Base-by-base conservation (phyloP, 1,140 invertebrate species). In the Tribolium madens region DNA sequence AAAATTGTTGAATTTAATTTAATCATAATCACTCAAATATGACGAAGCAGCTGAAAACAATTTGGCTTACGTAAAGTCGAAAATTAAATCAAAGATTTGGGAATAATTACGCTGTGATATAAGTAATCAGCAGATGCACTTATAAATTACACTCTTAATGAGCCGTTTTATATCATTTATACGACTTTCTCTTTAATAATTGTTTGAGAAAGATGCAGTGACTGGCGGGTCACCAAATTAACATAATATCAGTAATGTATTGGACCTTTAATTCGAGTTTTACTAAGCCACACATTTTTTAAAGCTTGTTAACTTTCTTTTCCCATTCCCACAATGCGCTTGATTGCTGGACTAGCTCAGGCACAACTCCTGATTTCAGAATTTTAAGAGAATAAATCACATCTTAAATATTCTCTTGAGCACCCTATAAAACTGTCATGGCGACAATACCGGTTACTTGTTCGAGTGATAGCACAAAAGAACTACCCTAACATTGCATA, bases 371-470 rank as follows among this genome's bases (percentile, higher is more conserved):
- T 7, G n/a, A 18, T 57, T 57, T 57, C n/a, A 10, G 52, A 57
- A 57, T 57, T 18, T 18, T 7, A n/a, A n/a, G 26, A 64, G 26
- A 64, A 64, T 64, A 64, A 64, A 64, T 64, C 57, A 64, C n/a
- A 64, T 13, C 26, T 33, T 26, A 64, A 64, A 52, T 71, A 71
- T 52, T 72, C 17, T 72, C 9, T 72, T 50, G 18, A 72, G 42
- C 46, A 72, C 70, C 74, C 74, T 50, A 76, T 76, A 76, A 76
- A 69, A 76, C 50, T 69, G 57, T 31, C 53, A 70, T 76, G 50
- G 46, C 42, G 60, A 76, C 60, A 69, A 76, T 76, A 76, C 74
- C 60, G 36, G 75, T 76, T 76, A 76, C 75, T 76, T 76, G 75
- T 76, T 76, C n/a, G 47, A 48, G 64, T 18, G 0, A 70, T 50